Percentiles rank a stretch among this genome's conserved stretches.
phyloP scores from a whole-genome alignment of 2,888 invertebrate genomes.

The Troides aeacus region DNA sequence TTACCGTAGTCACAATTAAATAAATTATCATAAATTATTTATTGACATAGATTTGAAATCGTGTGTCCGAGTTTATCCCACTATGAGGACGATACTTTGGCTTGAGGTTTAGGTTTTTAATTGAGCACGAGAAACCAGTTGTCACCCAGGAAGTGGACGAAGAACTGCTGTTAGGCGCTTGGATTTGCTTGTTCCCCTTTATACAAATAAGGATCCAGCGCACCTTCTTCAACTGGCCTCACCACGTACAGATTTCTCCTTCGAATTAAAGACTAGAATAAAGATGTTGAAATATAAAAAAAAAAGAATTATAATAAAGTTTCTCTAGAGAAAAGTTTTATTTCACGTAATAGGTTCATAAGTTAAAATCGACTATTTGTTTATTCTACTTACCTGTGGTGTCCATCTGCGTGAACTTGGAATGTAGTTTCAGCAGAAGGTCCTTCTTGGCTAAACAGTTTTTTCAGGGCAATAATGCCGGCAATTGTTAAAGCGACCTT shows the following conservation, averaged over 20 bases:
- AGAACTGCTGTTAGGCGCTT: constrained; percentile 47
- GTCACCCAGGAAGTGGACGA: constrained; percentile 34
- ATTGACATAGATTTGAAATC: constrained; percentile 73
- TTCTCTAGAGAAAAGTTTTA: not conserved
- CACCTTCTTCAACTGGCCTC: constrained; percentile 77
- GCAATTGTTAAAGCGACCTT: constrained; percentile 87
- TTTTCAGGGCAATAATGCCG: constrained; percentile 85
- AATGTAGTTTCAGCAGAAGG: constrained; percentile 82
- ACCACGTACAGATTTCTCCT: constrained; percentile 83
- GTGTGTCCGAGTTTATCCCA: constrained; percentile 58
- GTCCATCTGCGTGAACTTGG: constrained; percentile 85
- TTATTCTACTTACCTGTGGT: constrained; percentile 74
- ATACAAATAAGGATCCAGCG: constrained; percentile 81
- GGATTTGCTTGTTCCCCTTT: constrained; percentile 74
- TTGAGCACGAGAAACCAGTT: constrained; percentile 41
- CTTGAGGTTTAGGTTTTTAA: constrained; percentile 67
- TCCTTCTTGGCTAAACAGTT: constrained; percentile 84
- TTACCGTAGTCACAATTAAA: constrained; percentile 74
- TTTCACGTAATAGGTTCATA: not conserved
- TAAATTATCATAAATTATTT: constrained; percentile 78
- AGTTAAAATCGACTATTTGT: not conserved
- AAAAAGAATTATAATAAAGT: constrained; percentile 10
- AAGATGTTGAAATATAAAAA: constrained; percentile 43
- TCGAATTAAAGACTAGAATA: constrained; percentile 80
- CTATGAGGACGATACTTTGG: constrained; percentile 68